Percentiles rank a stretch among this genome's conserved stretches.
These are phyloP conservation scores for pig (Sus scrofa) DNA, from an alignment of 2,113 vertebrate species.

Conservation along the genomic window T2T-Sscrofa CM000818.6:65774001-65774500, in stretches of 20 bases:
- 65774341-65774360: neutral
- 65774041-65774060: neutral
- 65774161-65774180: neutral
- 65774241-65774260: neutral
- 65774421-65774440: neutral
- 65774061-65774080: rapidly evolving
- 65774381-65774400: neutral
- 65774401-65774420: neutral
- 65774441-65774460: neutral
- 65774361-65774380: neutral
- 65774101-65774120: rapidly evolving
- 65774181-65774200: neutral
- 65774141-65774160: neutral
- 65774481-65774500: neutral
- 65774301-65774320: neutral
- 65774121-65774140: neutral
- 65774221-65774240: rapidly evolving
- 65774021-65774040: neutral
- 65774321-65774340: neutral
- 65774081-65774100: neutral
- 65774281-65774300: neutral
- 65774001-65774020: neutral
- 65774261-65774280: neutral
- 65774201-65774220: neutral
- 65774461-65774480: neutral